Conservation (phyloP, 2,888 invertebrate species). For the Philaethria dido region DNA sequence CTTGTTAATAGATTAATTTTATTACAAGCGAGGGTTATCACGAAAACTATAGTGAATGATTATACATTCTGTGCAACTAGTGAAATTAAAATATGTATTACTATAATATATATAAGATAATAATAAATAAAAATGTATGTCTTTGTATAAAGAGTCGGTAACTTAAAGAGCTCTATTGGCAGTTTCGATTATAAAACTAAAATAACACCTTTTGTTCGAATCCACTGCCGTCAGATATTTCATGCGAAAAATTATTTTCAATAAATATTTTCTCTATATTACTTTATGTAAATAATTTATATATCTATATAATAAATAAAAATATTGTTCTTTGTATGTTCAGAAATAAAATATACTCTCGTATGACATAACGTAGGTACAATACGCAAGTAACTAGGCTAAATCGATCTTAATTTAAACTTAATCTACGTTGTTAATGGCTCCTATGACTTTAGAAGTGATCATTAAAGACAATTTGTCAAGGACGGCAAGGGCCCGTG, state of each 20-base stretch:
- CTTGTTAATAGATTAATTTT: conserved; percentile 78
- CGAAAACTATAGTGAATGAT: conserved; percentile 64
- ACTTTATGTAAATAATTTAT: conserved; percentile 66
- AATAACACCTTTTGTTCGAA: conserved; percentile 56
- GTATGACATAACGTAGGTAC: conserved; percentile 72
- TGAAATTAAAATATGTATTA: conserved; percentile 55
- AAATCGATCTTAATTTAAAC: conserved; percentile 73
- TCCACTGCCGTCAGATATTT: conserved; percentile 61
- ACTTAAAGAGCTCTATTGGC: conserved; percentile 75
- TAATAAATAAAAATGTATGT: conserved; percentile 62
- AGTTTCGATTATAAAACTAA: conserved; percentile 65
- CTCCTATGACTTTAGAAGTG: conserved; percentile 73
- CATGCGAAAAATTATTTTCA: conserved; percentile 58
- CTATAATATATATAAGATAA: conserved; percentile 40
- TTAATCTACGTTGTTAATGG: conserved; percentile 78
- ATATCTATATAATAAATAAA: conserved; percentile 67
- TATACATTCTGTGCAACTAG: conserved; percentile 49
- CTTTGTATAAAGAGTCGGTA: conserved; percentile 78
- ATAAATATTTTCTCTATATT: conserved; percentile 71
- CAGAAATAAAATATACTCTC: conserved; percentile 74
- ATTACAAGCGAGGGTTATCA: conserved; percentile 84
- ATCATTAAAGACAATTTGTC: conserved; percentile 54
- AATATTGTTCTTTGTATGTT: conserved; percentile 69
- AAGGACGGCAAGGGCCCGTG: conserved; percentile 66
- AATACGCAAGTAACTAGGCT: conserved; percentile 70